Conservation (phyloP, 1,140 invertebrate species). For the Pomacea maculata region DNA sequence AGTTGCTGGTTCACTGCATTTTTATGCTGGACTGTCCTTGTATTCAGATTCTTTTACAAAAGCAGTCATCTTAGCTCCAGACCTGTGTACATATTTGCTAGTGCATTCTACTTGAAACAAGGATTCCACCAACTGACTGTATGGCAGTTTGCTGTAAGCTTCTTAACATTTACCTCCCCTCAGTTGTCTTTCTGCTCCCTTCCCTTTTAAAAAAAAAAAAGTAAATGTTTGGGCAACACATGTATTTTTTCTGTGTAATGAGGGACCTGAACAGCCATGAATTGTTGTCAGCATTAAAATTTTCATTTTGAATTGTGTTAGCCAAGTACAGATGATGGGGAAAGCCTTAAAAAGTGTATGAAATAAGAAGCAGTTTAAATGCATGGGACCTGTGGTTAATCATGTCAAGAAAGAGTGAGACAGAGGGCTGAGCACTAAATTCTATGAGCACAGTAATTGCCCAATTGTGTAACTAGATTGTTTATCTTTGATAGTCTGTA, state of each 20-base stretch:
- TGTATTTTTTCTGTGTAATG: no score
- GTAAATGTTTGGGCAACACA: neutral
- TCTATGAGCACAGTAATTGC: no score
- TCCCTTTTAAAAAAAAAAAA: neutral
- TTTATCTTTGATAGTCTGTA: no score
- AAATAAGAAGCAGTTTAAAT: neutral
- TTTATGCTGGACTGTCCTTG: no score
- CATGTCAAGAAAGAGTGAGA: no score
- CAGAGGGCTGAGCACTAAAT: no score
- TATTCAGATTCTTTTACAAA: no score
- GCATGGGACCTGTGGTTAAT: neutral
- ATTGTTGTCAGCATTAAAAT: constrained; percentile 1
- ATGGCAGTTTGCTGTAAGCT: neutral
- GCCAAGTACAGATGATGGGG: neutral
- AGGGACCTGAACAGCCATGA: neutral
- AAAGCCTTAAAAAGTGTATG: neutral
- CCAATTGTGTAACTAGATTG: no score
- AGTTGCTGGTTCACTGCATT: no score
- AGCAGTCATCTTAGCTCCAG: neutral
- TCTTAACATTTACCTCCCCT: neutral
- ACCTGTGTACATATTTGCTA: neutral
- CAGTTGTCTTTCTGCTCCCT: neutral
- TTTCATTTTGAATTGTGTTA: neutral
- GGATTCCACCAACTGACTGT: neutral
- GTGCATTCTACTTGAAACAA: neutral